phyloP scores from a whole-genome alignment of 1,140 invertebrate species.

The Grapholita molesta region DNA sequence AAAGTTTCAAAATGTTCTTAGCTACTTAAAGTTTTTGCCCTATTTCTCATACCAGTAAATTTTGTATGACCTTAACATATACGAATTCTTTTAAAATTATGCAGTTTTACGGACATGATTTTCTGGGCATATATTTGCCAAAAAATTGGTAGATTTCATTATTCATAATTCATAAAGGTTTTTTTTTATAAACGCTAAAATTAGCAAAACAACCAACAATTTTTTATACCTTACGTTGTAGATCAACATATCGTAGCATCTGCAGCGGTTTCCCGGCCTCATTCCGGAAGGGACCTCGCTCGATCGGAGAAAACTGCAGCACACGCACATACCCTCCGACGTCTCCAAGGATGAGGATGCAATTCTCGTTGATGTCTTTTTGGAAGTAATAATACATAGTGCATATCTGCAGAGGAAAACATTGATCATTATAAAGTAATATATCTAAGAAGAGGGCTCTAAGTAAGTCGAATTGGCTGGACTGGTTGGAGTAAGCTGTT shows the following conservation, averaged over 20 bases:
- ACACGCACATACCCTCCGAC: slow-evolving; percentile 81
- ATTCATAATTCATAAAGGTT: too few relatives aligned
- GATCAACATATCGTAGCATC: slow-evolving; percentile 78
- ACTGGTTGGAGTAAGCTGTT: too few relatives aligned
- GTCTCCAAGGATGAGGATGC: slow-evolving; percentile 82
- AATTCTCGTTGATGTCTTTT: slow-evolving; percentile 77
- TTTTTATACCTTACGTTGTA: slow-evolving; percentile 68
- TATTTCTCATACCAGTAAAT: too few relatives aligned
- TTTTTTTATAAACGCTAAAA: background rate
- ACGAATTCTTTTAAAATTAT: too few relatives aligned
- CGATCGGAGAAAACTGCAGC: slow-evolving; percentile 79
- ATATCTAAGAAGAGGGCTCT: background rate
- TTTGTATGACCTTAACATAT: too few relatives aligned
- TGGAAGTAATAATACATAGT: slow-evolving; percentile 83
- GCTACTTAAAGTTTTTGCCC: too few relatives aligned
- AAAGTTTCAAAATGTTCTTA: too few relatives aligned
- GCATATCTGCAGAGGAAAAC: slow-evolving; percentile 43
- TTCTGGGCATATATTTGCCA: too few relatives aligned
- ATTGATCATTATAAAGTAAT: background rate
- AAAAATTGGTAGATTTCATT: too few relatives aligned
- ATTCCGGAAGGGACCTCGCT: slow-evolving; percentile 83
- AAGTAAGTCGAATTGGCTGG: too few relatives aligned
- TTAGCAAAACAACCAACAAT: background rate
- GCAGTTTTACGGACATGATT: too few relatives aligned
- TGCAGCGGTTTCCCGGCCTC: slow-evolving; percentile 78